These are phyloP conservation scores for Adineta ricciae DNA, from an alignment of 2,888 invertebrate species.

Conservation along the genomic window DNA sequence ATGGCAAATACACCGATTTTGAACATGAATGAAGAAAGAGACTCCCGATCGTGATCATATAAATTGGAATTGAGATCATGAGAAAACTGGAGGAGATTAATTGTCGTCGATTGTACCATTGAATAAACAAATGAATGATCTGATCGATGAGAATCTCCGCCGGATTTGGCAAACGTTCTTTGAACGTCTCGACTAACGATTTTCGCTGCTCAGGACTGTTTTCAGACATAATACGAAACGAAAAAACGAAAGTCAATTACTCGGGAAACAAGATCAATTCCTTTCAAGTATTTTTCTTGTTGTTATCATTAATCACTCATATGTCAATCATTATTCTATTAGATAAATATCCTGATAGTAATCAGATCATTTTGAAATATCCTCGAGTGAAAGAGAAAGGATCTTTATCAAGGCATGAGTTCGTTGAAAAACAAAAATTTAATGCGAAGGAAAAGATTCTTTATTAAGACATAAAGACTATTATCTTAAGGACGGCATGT, in stretches of 20 bases:
- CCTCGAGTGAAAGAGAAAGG: too few species aligned
- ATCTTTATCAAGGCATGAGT: too few species aligned
- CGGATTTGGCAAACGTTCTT: background rate
- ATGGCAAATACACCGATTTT: background rate
- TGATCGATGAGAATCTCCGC: background rate
- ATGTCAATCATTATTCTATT: background rate
- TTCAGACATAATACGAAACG: background rate
- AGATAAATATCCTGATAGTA: background rate
- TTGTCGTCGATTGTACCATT: background rate
- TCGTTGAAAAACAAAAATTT: too few species aligned
- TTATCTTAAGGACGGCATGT: too few species aligned
- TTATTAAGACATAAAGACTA: too few species aligned
- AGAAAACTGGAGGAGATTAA: background rate
- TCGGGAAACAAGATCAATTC: too few species aligned
- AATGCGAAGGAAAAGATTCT: too few species aligned
- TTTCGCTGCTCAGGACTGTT: background rate
- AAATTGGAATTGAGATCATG: background rate
- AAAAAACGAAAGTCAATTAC: too few species aligned
- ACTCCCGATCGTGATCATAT: background rate
- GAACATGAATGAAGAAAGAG: background rate
- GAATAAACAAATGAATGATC: background rate
- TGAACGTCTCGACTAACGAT: background rate
- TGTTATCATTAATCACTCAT: too few species aligned
- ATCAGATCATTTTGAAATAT: background rate
- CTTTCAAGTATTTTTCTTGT: too few species aligned